Base-by-base conservation (phyloP, 2,888 invertebrate genomes). In the Lithosia quadra region DNA sequence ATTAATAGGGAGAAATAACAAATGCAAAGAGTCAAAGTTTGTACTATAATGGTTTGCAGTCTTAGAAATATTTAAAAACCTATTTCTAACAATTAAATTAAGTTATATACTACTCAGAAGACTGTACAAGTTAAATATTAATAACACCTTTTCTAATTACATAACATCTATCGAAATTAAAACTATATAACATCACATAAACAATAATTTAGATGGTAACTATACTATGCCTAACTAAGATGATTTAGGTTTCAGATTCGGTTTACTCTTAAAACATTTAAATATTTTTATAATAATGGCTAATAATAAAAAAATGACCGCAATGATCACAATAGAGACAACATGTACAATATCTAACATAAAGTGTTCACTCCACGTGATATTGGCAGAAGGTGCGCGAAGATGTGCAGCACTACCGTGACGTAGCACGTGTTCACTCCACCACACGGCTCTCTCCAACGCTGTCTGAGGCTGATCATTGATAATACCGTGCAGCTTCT, bases 341-440 rank as follows among this genome's bases (percentile, higher is more conserved):
- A 53, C 0, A 5, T 39, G 8, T 3, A 68, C 7, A 2, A 72
- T n/a, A 18, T 74, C 70, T 1, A 57, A 1, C 66, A 72, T 68
- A 7, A 64, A 53, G 63, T 63, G 66, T 15, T 70, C 57, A 0
- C 7, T 21, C 68, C 68, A 72, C 13, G 72, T 58, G 43, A 7
- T 18, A 63, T 78, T 68, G 15, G 75, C 74, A 0, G 76, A 66
- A 7, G 89, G 88, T 55, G 89, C 86, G 55, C 85, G 84, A 10
- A 92, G 82, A 73, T 92, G 90, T 49, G 69, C 74, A 0, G 89
- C 88, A 10, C 57, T 43, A 1, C 86, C 80, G 68, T 92, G 90
- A 1, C 91, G 81, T 11, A 92, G 71, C 4, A 90, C 87, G 69
- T 92, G 89, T 75, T 92, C 92, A 0, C 88, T 88, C 90, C 91